phyloP scores from a whole-genome alignment of 2,113 vertebrate genomes.

The Hypanus sabinus region DNA sequence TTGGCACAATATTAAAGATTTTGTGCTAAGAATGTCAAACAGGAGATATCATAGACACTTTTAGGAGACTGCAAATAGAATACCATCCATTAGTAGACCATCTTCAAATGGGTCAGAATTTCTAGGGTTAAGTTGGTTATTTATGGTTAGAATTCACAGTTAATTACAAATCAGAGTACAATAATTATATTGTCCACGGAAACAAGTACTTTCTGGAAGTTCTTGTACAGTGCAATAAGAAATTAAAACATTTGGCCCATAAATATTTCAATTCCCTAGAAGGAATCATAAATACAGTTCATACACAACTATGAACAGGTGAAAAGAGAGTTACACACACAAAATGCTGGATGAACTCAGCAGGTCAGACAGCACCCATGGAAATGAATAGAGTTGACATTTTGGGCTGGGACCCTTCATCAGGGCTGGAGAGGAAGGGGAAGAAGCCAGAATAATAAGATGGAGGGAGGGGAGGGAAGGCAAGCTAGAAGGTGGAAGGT shows the following conservation, averaged over 20 bases:
- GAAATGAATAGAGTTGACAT: too few relatives aligned
- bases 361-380: too few relatives aligned
- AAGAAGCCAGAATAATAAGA: too few relatives aligned
- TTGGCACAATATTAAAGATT: not conserved
- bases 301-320: slow-evolving; percentile 8
- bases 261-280: not conserved
- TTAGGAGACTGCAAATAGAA: not conserved
- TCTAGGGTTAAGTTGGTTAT: not conserved
- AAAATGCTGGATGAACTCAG: too few relatives aligned
- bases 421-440: too few relatives aligned
- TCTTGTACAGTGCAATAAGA: slow-evolving; percentile 11
- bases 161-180: slow-evolving; percentile 8
- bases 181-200: not conserved
- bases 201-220: not conserved
- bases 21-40: not conserved
- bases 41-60: not conserved
- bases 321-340: not conserved
- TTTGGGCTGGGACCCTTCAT: too few relatives aligned
- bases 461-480: too few relatives aligned
- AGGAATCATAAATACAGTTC: slow-evolving; percentile 7
- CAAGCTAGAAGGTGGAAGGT: too few relatives aligned
- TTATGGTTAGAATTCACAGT: slow-evolving; percentile 20
- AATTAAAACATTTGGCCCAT: slow-evolving; percentile 28
- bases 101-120: not conserved
- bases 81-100: not conserved